Evolutionary conservation across 2,888 invertebrate species (phyloP), one percentile per base, ranked within the genome.

Genomic region (Lycia hirtaria): DNA sequence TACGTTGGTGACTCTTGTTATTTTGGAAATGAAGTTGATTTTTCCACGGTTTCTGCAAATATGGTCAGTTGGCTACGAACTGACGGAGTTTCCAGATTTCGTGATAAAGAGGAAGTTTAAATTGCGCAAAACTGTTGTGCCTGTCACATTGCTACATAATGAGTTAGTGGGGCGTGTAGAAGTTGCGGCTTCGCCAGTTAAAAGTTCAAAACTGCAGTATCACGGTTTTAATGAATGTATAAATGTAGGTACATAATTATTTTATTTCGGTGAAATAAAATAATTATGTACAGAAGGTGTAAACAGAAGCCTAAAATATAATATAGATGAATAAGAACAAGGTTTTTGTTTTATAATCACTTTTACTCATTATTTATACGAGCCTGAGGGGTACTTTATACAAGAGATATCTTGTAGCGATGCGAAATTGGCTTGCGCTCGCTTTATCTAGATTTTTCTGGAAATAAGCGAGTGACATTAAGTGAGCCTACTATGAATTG

Each of bases 91-190:
- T 55, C 62, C 55, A 55, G 56, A 62, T 66, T 60, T 38, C 28
- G 44, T 49, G 52, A 62, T 59, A 54, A 58, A 54, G 40, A 45
- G 28, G 33, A 45, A 64, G 54, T 62, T 62, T 55, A 55, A 60
- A 56, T 62, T 48, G 64, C 45, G 52, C 47, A 56, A 62, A 66
- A 59, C 58, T 59, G 58, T 60, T 60, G 56, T 62, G 51, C 52
- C 41, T 60, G 63, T 63, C 60, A 53, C 48, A 47, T 48, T 15
- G 56, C n/a, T 33, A 35, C 47, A 48, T 56, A 63, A 61, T 51
- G 51, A 57, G 58, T 59, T 44, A 33, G 37, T 41, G 28, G 10
- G 37, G 26, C 28, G 30, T 28, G 32, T 22, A 12, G 24, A 47
- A 48, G 48, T 17, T 44, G 43, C 14, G 37, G 38, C 12, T 49